Evolutionary conservation across 2,888 invertebrate genomes (phyloP).

Genomic region (Polydrusus cervinus): DNA sequence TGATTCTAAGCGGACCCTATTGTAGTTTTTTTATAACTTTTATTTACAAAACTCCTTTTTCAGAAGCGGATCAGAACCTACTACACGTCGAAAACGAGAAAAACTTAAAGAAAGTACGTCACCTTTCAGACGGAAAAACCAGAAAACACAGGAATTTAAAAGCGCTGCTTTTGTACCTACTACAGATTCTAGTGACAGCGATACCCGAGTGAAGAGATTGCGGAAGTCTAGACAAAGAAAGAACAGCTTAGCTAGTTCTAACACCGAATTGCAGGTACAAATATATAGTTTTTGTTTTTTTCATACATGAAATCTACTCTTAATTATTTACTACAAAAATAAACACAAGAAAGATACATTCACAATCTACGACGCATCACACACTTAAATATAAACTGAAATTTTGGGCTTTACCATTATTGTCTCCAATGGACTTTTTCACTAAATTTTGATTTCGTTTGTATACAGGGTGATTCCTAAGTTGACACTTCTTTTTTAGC

Average conservation of each 20-base stretch:
- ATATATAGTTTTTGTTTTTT: background rate
- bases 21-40: too few species aligned
- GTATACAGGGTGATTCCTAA: too few species aligned
- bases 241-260: conserved; percentile 36
- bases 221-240: conserved; percentile 36
- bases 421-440: too few species aligned
- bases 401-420: too few species aligned
- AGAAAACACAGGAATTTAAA: conserved; percentile 59
- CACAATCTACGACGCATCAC: too few species aligned
- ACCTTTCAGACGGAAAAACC: conserved; percentile 66
- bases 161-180: conserved; percentile 53
- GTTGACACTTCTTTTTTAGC: too few species aligned
- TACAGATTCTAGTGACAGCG: conserved; percentile 58
- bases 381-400: too few species aligned
- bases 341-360: too few species aligned
- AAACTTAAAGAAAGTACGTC: conserved; percentile 65
- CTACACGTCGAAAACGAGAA: conserved; percentile 47
- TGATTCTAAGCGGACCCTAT: too few species aligned
- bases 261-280: conserved; percentile 49
- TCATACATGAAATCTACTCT: too few species aligned
- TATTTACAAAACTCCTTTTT: background rate
- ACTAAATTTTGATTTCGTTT: too few species aligned
- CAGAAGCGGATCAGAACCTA: conserved; percentile 68
- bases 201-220: conserved; percentile 34
- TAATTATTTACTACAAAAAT: too few species aligned